Percentiles rank a stretch among this genome's conserved stretches.
phyloP scores from a whole-genome alignment of 2,113 vertebrate species.

The Panthera tigris region DNA sequence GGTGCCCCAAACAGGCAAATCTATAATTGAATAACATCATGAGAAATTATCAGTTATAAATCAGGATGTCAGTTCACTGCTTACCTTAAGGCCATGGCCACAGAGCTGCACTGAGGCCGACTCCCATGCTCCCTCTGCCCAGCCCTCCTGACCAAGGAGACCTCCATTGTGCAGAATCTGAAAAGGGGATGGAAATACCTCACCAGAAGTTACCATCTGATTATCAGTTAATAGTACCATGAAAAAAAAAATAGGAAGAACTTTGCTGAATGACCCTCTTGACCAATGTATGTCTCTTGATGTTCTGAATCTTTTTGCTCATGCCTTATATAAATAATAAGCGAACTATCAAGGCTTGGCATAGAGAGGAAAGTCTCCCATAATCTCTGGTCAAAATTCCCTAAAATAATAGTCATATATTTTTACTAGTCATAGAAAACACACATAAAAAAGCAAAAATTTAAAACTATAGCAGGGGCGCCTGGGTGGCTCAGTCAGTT shows the following conservation, averaged over 20 bases:
- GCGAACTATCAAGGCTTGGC: not conserved
- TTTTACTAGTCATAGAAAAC: not conserved
- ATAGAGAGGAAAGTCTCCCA: not conserved
- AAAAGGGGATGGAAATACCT: not conserved
- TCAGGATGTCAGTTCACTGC: not conserved
- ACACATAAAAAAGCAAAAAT: not conserved
- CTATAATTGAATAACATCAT: not conserved
- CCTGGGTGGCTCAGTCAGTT: no score
- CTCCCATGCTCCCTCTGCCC: not conserved
- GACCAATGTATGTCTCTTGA: not conserved
- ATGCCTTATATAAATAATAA: not conserved
- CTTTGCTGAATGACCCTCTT: not conserved
- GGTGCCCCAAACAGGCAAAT: not conserved
- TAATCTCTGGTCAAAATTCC: not conserved
- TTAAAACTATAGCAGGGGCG: not conserved
- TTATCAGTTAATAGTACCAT: not conserved
- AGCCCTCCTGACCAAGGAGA: not conserved
- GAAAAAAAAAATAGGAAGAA: not conserved
- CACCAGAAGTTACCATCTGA: not conserved
- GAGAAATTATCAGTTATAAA: not conserved
- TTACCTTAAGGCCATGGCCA: not conserved
- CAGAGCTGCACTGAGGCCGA: not conserved
- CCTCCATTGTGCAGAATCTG: not conserved
- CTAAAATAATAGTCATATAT: not conserved
- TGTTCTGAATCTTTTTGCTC: not conserved